Evolutionary conservation across 1,140 invertebrate genomes (phyloP), one percentile per base, ranked within the genome.

Genomic region (Gonioctena quinquepunctata): DNA sequence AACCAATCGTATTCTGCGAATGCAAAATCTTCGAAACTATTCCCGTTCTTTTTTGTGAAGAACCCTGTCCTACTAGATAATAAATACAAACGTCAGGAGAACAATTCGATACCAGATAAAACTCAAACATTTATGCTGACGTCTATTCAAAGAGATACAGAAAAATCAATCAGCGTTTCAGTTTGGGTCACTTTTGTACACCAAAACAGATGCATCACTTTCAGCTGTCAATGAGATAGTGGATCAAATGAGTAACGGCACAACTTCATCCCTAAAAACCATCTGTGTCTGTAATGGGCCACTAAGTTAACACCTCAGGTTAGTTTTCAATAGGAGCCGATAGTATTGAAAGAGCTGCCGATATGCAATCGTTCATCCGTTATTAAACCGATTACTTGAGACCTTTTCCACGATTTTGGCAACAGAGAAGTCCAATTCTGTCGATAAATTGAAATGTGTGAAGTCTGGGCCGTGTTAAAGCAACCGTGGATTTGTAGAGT

Each of bases 101-200:
- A 54, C 52, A 54, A 54, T 54, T 18, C 3, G 7, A 19, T 18
- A 54, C 52, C 52, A 60, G 25, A 60, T 27, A 28, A 23, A 18
- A 52, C 63, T 63, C 70, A 70, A 69, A 72, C 68, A 75, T 67
- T 65, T 61, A 64, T 42, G 68, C 63, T 69, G 62, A 69, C 57
- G 42, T 62, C 66, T 66, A 59, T 59, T 68, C 57, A 70, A 68
- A 74, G 65, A 76, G 72, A 74, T 62, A 75, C 50, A 73, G 54
- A 69, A 73, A 77, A 75, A 77, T 77, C 76, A 77, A 77, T 77
- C 76, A 77, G 66, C 70, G 75, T 72, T 69, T 67, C 75, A 57
- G 73, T 71, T 75, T 70, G 68, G 73, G 76, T 73, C 69, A 77
- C 76, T 75, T 77, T 77, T 77, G 75, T 76, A 65, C 66, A 48